Evolutionary conservation across 2,888 invertebrate genomes (phyloP), one percentile per base, ranked within the genome.

Genomic region (Brassicogethes aeneus): DNA sequence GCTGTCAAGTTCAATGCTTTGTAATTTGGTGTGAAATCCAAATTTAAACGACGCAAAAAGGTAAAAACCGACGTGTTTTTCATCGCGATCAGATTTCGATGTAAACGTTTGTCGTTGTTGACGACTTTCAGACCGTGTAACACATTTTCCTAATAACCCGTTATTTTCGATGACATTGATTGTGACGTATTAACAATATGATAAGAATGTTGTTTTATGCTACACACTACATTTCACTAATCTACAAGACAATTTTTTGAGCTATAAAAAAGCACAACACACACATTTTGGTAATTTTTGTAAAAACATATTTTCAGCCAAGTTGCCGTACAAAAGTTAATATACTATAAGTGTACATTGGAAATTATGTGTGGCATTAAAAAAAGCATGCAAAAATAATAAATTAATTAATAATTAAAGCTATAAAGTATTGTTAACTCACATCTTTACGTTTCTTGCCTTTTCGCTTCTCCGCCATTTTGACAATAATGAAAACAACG

Each of bases 381-480:
- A 23, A 23, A 23, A 7, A 23, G 10, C 10, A 23, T 23, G 23
- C 37, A 40, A 36, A 16, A 29, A 40, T 5, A 10, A 5, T 10
- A 10, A 23, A 23, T 7, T 23, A 23, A 23, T 7, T 23, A 10
- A 23, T 7, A 23, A 23, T 23, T 23, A 23, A 23, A 7, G 23
- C 5, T 23, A 32, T 10, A 34, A 31, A 38, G 38, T 29, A 1
- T 8, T 33, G 15, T 16, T 29, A 51, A 61, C 68, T 72, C 69
- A 77, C 79, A 65, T 78, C 77, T 69, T 75, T 77, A 55, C 76
- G 76, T 57, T 76, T 78, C 66, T 74, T 74, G 54, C 72, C 74
- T 70, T 76, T 77, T 63, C 74, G 74, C 65, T 77, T 78, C 56
- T 79, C 78, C 63, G 76, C 76, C 77, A 77, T 77, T 59, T 71